Evolutionary conservation across 2,797 vertebrate species (phyloP).

Genomic region (Lagorchestes hirsutus): DNA sequence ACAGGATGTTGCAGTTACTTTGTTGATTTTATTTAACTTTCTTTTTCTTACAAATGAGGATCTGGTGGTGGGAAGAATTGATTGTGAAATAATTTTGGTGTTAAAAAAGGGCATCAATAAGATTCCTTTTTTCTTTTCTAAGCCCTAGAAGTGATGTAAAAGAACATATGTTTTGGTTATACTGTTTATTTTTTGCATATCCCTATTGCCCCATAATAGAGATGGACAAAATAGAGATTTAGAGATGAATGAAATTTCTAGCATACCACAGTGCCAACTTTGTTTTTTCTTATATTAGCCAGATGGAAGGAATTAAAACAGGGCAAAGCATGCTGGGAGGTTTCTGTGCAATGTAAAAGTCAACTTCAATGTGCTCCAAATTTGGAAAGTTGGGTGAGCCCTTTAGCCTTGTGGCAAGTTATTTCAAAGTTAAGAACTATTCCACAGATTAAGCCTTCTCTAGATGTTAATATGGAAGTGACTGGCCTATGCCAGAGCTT

Average conservation of each 20-base stretch:
- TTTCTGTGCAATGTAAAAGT: constrained; percentile 50
- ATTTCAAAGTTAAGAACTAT: constrained; percentile 38
- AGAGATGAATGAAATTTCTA: constrained; percentile 36
- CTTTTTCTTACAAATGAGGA: neutral
- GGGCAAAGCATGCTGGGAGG: constrained; percentile 45
- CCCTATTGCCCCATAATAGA: constrained; percentile 18
- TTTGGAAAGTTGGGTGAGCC: neutral
- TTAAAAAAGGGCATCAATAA: neutral
- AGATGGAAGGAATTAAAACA: constrained; percentile 52
- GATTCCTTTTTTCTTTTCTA: neutral
- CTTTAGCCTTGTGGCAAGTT: constrained; percentile 12
- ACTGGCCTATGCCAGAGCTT: neutral
- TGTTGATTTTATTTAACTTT: neutral
- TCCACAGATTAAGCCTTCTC: constrained; percentile 5
- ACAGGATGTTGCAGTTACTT: neutral
- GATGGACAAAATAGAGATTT: constrained; percentile 17
- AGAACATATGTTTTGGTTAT: constrained; percentile 17
- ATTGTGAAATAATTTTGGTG: neutral
- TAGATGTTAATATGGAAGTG: constrained; percentile 18
- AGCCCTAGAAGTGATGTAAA: neutral
- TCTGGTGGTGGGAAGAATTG: neutral
- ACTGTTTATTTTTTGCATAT: constrained; percentile 43
- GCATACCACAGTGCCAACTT: constrained; percentile 14
- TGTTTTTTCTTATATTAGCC: constrained; percentile 27
- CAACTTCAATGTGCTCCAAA: constrained; percentile 29